These are phyloP conservation scores for Choreutis nemorana DNA, from an alignment of 2,888 invertebrate species.

Conservation along the genomic window DNA sequence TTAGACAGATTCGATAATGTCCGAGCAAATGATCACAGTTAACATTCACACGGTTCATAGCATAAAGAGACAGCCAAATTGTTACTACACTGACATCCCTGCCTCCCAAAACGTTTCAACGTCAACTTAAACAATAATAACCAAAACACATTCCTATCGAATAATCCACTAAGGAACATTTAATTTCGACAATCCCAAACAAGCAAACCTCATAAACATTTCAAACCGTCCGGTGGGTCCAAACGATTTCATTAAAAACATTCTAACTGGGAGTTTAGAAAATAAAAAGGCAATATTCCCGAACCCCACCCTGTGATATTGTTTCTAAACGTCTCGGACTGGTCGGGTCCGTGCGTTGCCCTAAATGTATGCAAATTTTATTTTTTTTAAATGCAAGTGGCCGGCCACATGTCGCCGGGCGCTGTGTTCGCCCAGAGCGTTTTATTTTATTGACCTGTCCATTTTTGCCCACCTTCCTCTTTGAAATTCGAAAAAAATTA, in stretches of 20 bases:
- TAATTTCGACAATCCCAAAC: no score
- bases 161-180: no score
- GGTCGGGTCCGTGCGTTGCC: slow-evolving; percentile 17
- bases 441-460: slow-evolving; percentile 29
- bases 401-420: slow-evolving; percentile 45
- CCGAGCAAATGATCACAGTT: no score
- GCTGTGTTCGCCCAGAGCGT: slow-evolving; percentile 21
- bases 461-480: slow-evolving; percentile 27
- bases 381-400: slow-evolving; percentile 57
- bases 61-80: no score
- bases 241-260: slow-evolving; percentile 37
- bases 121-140: no score
- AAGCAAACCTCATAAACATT: no score
- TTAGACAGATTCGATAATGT: no score
- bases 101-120: no score
- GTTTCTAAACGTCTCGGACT: slow-evolving; percentile 20
- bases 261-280: slow-evolving; percentile 11
- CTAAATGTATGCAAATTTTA: slow-evolving; percentile 59
- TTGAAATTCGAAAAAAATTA: no score
- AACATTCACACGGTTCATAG: no score
- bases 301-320: slow-evolving; percentile 20
- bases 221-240: slow-evolving; percentile 13
- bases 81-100: no score
- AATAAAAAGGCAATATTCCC: slow-evolving; percentile 18
- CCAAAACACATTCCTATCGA: no score